Percentiles rank a stretch among this genome's conserved stretches.
Evolutionary conservation across 2,888 invertebrate species (phyloP).

Genomic region (Apodemia mormo): DNA sequence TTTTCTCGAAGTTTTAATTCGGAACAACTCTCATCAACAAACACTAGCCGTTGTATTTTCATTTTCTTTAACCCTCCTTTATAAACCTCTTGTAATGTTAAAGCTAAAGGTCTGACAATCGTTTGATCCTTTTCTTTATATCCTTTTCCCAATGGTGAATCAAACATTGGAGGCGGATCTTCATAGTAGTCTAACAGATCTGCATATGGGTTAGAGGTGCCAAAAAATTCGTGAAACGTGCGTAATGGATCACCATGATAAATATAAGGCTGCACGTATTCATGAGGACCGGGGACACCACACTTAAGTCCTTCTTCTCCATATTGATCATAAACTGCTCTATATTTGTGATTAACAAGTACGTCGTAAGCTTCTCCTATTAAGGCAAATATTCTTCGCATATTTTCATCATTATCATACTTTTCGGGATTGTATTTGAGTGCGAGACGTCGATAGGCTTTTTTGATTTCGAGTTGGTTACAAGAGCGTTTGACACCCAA

Average conservation of each 20-base stretch:
- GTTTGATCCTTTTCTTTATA: constrained; percentile 83
- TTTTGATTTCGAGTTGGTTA: constrained; percentile 85
- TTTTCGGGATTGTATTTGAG: constrained; percentile 83
- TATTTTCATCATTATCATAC: constrained; percentile 67
- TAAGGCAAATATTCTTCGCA: constrained; percentile 80
- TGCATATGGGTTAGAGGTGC: constrained; percentile 90
- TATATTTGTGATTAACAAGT: constrained; percentile 83
- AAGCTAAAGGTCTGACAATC: constrained; percentile 69
- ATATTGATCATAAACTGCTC: constrained; percentile 93
- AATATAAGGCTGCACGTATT: constrained; percentile 86
- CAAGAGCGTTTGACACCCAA: constrained; percentile 85
- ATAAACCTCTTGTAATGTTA: constrained; percentile 82
- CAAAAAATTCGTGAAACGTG: constrained; percentile 91
- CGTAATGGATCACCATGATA: constrained; percentile 90
- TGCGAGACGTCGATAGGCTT: constrained; percentile 83
- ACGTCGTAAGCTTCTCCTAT: constrained; percentile 92
- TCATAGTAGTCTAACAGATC: constrained; percentile 86
- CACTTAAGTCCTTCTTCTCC: constrained; percentile 93
- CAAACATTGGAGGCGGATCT: constrained; percentile 84
- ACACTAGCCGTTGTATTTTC: constrained; percentile 88
- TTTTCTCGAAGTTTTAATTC: constrained; percentile 86
- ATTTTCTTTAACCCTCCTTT: constrained; percentile 91
- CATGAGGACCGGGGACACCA: constrained; percentile 86
- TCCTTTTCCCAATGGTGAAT: constrained; percentile 82
- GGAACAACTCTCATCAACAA: constrained; percentile 83